phyloP scores from a whole-genome alignment of 2,797 vertebrate species.

The Enteromius trimaculatus region DNA sequence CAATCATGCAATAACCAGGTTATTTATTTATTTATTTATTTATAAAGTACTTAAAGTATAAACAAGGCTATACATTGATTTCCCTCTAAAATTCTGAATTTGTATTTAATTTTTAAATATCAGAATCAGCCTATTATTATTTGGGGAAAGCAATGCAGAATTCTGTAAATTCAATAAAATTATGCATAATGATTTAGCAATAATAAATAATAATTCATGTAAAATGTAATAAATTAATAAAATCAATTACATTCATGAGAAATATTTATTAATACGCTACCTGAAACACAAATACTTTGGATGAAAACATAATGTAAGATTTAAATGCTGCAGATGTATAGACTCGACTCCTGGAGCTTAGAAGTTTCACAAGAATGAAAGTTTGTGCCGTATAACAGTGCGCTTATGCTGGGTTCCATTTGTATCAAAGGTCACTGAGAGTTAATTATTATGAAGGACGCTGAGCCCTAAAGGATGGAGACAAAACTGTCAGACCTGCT shows the following conservation, averaged over 20 bases:
- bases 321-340: neutral
- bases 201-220: neutral
- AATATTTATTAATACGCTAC: neutral
- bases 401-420: constrained; percentile 23
- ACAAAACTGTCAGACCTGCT: constrained; percentile 31
- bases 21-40: neutral
- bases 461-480: constrained; percentile 28
- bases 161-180: neutral
- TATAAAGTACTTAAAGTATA: no score
- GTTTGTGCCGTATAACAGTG: neutral
- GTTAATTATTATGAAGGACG: constrained; percentile 59
- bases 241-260: neutral
- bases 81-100: neutral
- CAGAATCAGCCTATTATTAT: neutral
- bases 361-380: constrained; percentile 9
- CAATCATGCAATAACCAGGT: neutral
- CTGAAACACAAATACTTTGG: neutral
- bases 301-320: constrained; percentile 3
- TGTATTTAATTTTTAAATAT: neutral
- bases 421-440: constrained; percentile 58
- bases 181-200: neutral
- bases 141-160: neutral
- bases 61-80: neutral
- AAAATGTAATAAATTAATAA: neutral
- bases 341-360: neutral